These are phyloP conservation scores for Diplazon laetatorius DNA, from an alignment of 2,888 invertebrate species.

Conservation along the genomic window DNA sequence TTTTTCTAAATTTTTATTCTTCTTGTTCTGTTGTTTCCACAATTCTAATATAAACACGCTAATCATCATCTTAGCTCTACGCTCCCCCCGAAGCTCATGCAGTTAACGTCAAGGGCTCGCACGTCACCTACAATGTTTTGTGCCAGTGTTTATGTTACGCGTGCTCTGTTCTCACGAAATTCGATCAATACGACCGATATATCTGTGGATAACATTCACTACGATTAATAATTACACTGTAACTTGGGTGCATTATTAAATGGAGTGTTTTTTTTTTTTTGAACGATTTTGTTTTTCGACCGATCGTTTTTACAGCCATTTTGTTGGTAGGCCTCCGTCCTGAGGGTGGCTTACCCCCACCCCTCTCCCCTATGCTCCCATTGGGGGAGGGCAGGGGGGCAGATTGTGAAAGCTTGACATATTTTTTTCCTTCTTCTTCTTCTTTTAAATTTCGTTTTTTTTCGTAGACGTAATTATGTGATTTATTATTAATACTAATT, in stretches of 20 bases:
- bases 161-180: conserved; percentile 57
- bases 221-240: no score
- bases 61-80: no score
- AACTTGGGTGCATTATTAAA: no score
- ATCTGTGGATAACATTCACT: conserved; percentile 57
- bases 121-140: conserved; percentile 1
- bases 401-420: no score
- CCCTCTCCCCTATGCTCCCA: no score
- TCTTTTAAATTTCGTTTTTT: not conserved
- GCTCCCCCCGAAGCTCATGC: no score
- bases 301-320: not conserved
- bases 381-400: no score
- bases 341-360: no score
- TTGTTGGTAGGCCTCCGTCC: not conserved
- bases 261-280: not conserved
- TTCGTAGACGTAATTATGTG: not conserved
- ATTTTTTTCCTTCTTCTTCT: no score
- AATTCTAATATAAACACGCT: no score
- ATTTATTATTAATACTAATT: conserved; percentile 32
- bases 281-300: not conserved
- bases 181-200: conserved; percentile 73
- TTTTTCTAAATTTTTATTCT: no score
- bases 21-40: no score
- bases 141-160: conserved; percentile 56
- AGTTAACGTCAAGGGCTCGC: conserved; percentile 14